phyloP scores from a whole-genome alignment of 2,797 vertebrate species.

The Dicrostonyx torquatus region DNA sequence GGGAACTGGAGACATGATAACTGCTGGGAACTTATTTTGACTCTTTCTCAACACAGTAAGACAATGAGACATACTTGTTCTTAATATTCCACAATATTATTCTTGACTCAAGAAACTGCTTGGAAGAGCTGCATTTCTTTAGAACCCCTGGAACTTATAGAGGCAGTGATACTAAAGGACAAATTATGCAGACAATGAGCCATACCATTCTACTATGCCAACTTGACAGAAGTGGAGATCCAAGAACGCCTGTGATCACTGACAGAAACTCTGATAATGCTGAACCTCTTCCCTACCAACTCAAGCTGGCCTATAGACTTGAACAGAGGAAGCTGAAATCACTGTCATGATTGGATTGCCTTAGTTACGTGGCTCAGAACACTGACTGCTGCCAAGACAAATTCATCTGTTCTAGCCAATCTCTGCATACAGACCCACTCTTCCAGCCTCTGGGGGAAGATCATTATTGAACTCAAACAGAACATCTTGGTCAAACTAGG shows the following conservation, averaged over 20 bases:
- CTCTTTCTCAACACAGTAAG: background rate
- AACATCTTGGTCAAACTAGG: no score
- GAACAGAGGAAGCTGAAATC: background rate
- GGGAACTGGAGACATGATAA: background rate
- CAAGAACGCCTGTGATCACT: fast-evolving
- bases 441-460: no score
- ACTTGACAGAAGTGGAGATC: background rate
- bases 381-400: background rate
- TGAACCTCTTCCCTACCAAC: background rate
- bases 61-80: background rate
- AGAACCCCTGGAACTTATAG: background rate
- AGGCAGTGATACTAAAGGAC: background rate
- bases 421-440: background rate
- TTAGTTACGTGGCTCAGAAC: background rate
- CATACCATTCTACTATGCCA: background rate
- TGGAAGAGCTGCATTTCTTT: background rate
- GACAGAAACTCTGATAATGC: background rate
- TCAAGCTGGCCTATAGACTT: background rate
- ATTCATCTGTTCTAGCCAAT: background rate
- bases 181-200: background rate
- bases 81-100: background rate
- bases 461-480: background rate
- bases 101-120: background rate
- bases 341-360: background rate
- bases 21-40: fast-evolving